Evolutionary conservation across 2,888 invertebrate species (phyloP).

Genomic region (Zygothrica quintamaculata): DNA sequence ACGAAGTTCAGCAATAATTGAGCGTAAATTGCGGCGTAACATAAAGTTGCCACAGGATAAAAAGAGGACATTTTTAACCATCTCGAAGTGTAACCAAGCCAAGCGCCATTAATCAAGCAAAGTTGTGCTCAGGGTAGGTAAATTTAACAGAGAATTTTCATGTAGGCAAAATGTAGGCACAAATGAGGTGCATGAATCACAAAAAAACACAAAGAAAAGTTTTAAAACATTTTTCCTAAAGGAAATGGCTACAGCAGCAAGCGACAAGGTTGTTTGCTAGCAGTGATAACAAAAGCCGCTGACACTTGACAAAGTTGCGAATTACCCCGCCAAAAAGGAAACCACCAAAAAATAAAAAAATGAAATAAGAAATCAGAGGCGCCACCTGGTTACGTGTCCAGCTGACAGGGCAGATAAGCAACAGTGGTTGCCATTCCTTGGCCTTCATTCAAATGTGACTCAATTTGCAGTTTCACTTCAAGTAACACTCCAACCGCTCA

Average conservation of each 20-base stretch:
- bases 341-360: conserved; percentile 10
- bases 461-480: conserved; percentile 51
- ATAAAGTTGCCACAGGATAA: conserved; percentile 49
- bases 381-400: conserved; percentile 64
- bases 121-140: conserved; percentile 41
- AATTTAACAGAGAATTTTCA: conserved; percentile 26
- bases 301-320: conserved; percentile 81
- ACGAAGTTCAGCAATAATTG: conserved; percentile 63
- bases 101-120: conserved; percentile 70
- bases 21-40: conserved; percentile 64
- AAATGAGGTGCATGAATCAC: conserved; percentile 75
- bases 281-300: conserved; percentile 80
- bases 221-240: conserved; percentile 63
- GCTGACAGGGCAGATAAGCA: conserved; percentile 65
- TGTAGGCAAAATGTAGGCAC: conserved; percentile 56
- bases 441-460: conserved; percentile 65
- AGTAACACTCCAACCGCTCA: background rate
- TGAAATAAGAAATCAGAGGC: conserved; percentile 13
- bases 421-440: conserved; percentile 38
- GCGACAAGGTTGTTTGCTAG: conserved; percentile 62
- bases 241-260: conserved; percentile 43
- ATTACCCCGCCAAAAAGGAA: conserved; percentile 23
- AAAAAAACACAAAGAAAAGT: conserved; percentile 61
- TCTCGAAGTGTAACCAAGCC: conserved; percentile 41
- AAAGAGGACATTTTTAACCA: conserved; percentile 26